Evolutionary conservation across 2,113 vertebrate species (phyloP), one percentile per base, ranked within the genome.

Genomic region (Setophaga kirtlandii): DNA sequence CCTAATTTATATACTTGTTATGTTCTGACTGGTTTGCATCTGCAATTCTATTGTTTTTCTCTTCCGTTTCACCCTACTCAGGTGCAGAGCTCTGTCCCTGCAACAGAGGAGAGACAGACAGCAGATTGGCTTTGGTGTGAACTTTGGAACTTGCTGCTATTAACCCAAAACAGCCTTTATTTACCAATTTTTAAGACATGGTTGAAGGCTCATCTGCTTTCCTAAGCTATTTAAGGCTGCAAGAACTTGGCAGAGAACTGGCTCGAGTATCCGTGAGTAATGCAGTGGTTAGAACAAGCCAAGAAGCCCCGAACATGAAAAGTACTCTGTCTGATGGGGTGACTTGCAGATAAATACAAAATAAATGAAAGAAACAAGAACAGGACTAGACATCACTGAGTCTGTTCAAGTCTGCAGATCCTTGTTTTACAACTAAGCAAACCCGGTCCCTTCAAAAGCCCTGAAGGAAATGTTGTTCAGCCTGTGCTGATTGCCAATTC

Each of bases 261-360:
- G 42, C 64, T 67, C 5, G 11, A 65, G 52, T 0, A 0, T 28
- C 69, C 6, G 5, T 83, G 85, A 90, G 59, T 93, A 93, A 93
- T 49, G 59, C 64, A 9, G n/a, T 22, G 76, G 68, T 68, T 87
- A 87, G 75, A 75, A 87, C 47, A 44, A 59, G 59, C 22, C 0
- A 0, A 94, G 68, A 80, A 94, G 21, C 58, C 33, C 46, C 23
- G 31, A 78, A 83, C 46, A 58, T 53, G 65, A 75, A 68, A 71
- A 53, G 39, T 42, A 58, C 24, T 81, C 60, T 65, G 39, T 58
- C 88, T 58, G 4, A 39, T 0, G 0, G 10, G 18, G 52, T 85
- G 74, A 89, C 71, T 69, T 92, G 44, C 58, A 93, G 77, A 75
- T 20, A 89, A 74, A 90, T 20, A 75, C 39, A 85, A 85, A 92